Evolutionary conservation across 2,113 vertebrate genomes (phyloP).

Genomic region (Plecotus auritus): DNA sequence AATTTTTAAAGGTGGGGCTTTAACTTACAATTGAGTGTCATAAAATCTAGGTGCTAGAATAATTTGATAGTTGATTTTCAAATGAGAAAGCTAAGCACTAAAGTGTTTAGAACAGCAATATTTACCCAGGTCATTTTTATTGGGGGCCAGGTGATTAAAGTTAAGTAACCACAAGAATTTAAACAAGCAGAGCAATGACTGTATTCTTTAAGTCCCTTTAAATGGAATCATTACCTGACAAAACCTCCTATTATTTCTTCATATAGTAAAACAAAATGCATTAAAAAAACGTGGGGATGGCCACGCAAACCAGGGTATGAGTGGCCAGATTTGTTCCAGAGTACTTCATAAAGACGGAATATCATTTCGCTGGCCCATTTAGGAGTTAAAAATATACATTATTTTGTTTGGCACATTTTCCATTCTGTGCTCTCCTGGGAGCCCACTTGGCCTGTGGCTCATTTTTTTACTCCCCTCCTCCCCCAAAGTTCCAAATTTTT

Average conservation of each 20-base stretch:
- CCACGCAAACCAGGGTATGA: not conserved
- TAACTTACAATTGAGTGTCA: not conserved
- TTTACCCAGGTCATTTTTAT: not conserved
- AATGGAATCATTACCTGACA: not conserved
- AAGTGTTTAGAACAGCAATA: not conserved
- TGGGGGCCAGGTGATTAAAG: not conserved
- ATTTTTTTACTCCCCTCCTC: not conserved
- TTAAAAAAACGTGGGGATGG: not conserved
- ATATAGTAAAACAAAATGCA: conserved; percentile 10
- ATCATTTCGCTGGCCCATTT: conserved; percentile 62
- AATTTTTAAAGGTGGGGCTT: not conserved
- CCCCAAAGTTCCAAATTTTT: not conserved
- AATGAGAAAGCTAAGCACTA: not conserved
- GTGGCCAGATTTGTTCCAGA: not conserved
- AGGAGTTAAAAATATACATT: conserved; percentile 66
- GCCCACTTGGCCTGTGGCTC: not conserved
- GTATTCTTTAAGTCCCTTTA: conserved; percentile 14
- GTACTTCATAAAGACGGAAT: not conserved
- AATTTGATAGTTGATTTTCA: not conserved
- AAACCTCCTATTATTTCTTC: not conserved
- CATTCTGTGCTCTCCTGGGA: conserved; percentile 29
- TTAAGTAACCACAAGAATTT: not conserved
- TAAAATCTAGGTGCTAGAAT: not conserved
- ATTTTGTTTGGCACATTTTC: conserved; percentile 66
- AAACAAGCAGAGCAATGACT: conserved; percentile 25